Evolutionary conservation across 2,888 invertebrate species (phyloP).

Genomic region (Lamellibrachia satsuma): DNA sequence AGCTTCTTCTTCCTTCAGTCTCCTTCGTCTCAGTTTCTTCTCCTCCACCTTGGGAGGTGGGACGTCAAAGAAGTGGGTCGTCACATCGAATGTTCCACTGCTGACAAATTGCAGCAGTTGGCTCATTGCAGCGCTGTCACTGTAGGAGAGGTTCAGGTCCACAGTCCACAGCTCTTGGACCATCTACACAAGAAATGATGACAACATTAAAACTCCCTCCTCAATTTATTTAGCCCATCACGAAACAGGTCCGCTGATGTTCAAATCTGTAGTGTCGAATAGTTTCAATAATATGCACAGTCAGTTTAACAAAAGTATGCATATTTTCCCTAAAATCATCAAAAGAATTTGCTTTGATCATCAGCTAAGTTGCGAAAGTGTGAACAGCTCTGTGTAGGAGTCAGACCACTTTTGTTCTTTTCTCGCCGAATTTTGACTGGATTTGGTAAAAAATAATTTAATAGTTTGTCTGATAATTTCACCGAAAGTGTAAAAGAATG

Average conservation of each 20-base stretch:
- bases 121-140: constrained; percentile 61
- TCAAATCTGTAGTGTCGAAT: no score
- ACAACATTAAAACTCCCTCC: background rate
- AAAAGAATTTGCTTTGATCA: no score
- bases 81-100: constrained; percentile 55
- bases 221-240: background rate
- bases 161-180: constrained; percentile 63
- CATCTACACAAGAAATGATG: constrained; percentile 48
- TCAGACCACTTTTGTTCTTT: no score
- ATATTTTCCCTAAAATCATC: no score
- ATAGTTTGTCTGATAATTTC: no score
- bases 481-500: no score
- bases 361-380: no score
- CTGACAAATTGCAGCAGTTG: constrained; percentile 60
- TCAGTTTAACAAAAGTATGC: no score
- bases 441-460: no score
- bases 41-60: constrained; percentile 49
- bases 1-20: constrained; percentile 31
- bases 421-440: no score
- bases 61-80: constrained; percentile 57
- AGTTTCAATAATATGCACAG: no score
- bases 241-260: background rate
- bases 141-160: constrained; percentile 62
- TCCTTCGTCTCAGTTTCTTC: constrained; percentile 41
- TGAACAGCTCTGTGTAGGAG: no score